Evolutionary conservation across 1,140 invertebrate genomes (phyloP), one percentile per base, ranked within the genome.

Genomic region (Drosophila setifemur): DNA sequence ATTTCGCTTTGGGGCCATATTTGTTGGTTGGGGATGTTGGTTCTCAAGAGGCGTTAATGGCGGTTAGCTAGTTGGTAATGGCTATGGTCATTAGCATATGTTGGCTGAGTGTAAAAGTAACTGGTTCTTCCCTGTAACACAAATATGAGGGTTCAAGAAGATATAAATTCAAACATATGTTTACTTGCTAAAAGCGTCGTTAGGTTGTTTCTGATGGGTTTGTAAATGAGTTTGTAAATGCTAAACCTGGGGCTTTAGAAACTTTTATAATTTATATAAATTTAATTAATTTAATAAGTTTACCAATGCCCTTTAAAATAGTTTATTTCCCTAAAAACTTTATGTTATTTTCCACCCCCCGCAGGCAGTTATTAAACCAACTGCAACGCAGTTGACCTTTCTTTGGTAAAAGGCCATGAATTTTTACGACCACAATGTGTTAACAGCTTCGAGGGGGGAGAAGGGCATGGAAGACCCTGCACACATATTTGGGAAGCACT

Each of bases 401-500:
- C 6, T 23, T 21, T 18, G 12, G 12, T 58, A 16, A 28, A 52
- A 58, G 58, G 55, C 55, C 55, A 60, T 63, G 26, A 61, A 40
- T 18, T 55, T 60, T 60, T 31, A 60, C 37, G 50, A 55, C 55
- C 55, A 21, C 50, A 40, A 44, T 58, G 57, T 25, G 28, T 35
- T 11, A 11, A 28, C 40, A 60, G 40, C 23, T 25, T 29, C 11
- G 8, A n/a, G 33, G 14, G n/a, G 3, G 8, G 19, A 26, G 37
- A 57, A 8, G 31, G 21, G 16, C 31, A 54, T n/a, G 26, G 11
- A 26, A 19, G 35, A 40, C 25, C 39, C 53, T 19, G 14, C 8
- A 16, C 35, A 31, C 11, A 6, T 42, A 57, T 54, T 18, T 12
- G 37, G n/a, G 72, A 75, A 75, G 64, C 73, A 70, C 73, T 76